These are phyloP conservation scores for Andrena dorsata DNA, from an alignment of 2,888 invertebrate genomes.

Conservation along the genomic window DNA sequence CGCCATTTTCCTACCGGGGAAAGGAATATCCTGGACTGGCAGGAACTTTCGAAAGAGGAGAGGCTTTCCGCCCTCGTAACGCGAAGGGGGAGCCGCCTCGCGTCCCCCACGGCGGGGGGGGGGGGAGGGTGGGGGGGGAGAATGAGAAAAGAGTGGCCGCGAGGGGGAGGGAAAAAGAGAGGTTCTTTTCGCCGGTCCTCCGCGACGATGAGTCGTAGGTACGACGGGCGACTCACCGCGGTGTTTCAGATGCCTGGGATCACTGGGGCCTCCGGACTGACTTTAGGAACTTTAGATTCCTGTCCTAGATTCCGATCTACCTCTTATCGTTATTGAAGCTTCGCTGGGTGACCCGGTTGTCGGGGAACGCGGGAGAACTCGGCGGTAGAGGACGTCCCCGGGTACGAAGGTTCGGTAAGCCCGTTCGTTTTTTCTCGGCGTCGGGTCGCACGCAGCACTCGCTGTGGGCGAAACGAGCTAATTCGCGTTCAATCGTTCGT, in stretches of 20 bases:
- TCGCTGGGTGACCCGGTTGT: too few species aligned
- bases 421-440: too few species aligned
- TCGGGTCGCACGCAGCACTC: too few species aligned
- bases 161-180: too few species aligned
- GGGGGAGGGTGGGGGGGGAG: too few species aligned
- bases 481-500: too few species aligned
- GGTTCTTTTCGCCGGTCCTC: constrained; percentile 23
- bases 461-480: too few species aligned
- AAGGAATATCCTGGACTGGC: constrained; percentile 21
- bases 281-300: not conserved
- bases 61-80: constrained; percentile 40
- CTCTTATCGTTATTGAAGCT: not conserved
- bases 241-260: constrained; percentile 19
- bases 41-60: constrained; percentile 38
- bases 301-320: not conserved
- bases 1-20: constrained; percentile 47
- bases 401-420: too few species aligned
- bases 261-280: not conserved
- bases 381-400: too few species aligned
- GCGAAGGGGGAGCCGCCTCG: constrained; percentile 16
- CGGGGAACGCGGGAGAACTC: too few species aligned
- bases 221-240: constrained; percentile 12
- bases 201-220: constrained; percentile 19
- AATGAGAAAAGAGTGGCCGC: constrained; percentile 16
- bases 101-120: not conserved